Base-by-base conservation (phyloP, 2,797 vertebrate species). In the Myioborus melanocephalus region DNA sequence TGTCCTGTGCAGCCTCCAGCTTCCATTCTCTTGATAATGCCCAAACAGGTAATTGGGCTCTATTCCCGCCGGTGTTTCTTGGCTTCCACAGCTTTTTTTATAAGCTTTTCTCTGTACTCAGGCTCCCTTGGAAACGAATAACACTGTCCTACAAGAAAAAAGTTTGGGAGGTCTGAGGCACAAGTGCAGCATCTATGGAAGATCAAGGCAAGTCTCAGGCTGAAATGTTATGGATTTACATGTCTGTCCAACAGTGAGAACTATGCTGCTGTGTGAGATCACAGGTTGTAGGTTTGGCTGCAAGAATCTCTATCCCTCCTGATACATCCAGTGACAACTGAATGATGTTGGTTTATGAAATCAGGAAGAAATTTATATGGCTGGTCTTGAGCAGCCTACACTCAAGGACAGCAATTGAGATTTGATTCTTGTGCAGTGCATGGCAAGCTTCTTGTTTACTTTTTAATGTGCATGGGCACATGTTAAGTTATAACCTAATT, bases 111-210 rank as follows among this genome's bases (percentile, higher is more conserved):
- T 60, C 35, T 55, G 44, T 81, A 41, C 32, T 92, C 70, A 63
- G 57, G 17, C 46, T 93, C 60, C 68, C 91, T 91, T 73, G 83
- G 82, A 37, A 92, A 92, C 22, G 95, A 76, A 22, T 64, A 81
- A 57, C 26, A 41, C 24, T 59, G 21, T 44, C 77, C 66, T 89
- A 22, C 19, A 88, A 52, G 30, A 41, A 60, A 46, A 28, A 79
- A 39, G 3, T 47, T 43, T 16, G 32, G 14, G 23, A 90, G 9
- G 24, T 44, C 47, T 1, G 2, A 83, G 64, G 59, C 47, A 37
- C 34, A 91, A 90, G 12, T 30, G 35, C 12, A 86, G 41, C 57
- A 72, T 52, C 63, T 64, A 1, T 79, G 20, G 27, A 55, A 84
- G 35, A 69, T 72, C 35, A 69, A 57, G 61, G 16, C 44, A 63